Conservation (phyloP, 2,888 invertebrate genomes). For the Empis stercorea region DNA sequence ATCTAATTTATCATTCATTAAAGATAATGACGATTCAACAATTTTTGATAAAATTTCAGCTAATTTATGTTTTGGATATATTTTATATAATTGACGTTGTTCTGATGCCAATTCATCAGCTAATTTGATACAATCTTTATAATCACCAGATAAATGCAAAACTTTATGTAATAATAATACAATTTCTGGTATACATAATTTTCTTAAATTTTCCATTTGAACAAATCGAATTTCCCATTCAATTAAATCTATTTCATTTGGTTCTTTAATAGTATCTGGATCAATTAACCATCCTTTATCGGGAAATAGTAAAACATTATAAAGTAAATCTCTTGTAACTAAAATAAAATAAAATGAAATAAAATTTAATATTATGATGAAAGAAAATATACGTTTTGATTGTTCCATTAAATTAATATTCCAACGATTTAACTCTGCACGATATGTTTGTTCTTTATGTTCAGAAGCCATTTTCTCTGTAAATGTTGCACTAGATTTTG, state of each 20-base stretch:
- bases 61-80: conserved; percentile 64
- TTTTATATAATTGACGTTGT: conserved; percentile 65
- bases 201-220: conserved; percentile 62
- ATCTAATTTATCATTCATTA: conserved; percentile 66
- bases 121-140: conserved; percentile 64
- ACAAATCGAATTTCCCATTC: conserved; percentile 42
- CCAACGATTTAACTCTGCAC: conserved; percentile 68
- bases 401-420: conserved; percentile 54
- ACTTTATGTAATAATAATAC: conserved; percentile 66
- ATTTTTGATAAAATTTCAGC: conserved; percentile 63
- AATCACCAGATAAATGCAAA: conserved; percentile 59
- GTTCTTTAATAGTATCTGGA: conserved; percentile 41
- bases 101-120: conserved; percentile 71
- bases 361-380: too few relatives aligned
- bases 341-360: too few relatives aligned
- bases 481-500: conserved; percentile 52
- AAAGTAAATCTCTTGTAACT: conserved; percentile 66
- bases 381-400: conserved; percentile 52
- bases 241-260: conserved; percentile 35
- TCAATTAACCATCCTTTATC: conserved; percentile 85
- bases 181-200: conserved; percentile 74
- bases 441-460: conserved; percentile 66
- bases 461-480: conserved; percentile 81
- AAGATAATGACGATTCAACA: conserved; percentile 60
- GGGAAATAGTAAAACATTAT: conserved; percentile 78